Conservation (phyloP, 2,113 vertebrate genomes). For the Mustelus asterias region DNA sequence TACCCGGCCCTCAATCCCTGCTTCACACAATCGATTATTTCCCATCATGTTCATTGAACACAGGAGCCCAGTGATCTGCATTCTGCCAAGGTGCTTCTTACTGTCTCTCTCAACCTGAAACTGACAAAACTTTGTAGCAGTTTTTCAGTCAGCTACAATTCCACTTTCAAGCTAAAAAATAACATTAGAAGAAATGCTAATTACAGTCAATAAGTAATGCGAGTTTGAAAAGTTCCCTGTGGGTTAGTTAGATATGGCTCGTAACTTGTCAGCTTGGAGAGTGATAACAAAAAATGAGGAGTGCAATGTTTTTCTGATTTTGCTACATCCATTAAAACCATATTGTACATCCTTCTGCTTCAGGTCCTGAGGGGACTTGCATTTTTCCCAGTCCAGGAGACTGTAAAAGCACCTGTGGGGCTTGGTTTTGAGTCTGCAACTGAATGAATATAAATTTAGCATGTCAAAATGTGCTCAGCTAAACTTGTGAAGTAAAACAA, state of each 20-base stretch:
- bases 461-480: constrained; percentile 34
- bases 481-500: constrained; percentile 37
- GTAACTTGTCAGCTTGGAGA: constrained; percentile 64
- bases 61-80: not conserved
- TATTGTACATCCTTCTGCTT: constrained; percentile 64
- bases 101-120: not conserved
- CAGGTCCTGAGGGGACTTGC: constrained; percentile 58
- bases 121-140: not conserved
- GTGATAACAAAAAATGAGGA: constrained; percentile 56
- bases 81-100: not conserved
- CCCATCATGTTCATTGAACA: not conserved
- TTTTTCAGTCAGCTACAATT: constrained; percentile 45
- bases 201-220: constrained; percentile 65
- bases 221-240: constrained; percentile 62
- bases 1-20: too few species aligned
- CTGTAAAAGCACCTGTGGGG: constrained; percentile 21
- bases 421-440: constrained; percentile 1
- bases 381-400: constrained; percentile 15
- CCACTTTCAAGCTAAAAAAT: constrained; percentile 60
- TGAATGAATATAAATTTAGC: constrained; percentile 36
- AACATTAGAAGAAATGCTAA: constrained; percentile 61
- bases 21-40: not conserved
- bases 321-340: constrained; percentile 48
- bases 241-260: constrained; percentile 57
- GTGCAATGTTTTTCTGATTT: constrained; percentile 48